A percentile compares a stretch with the other conserved stretches of the same genome.
phyloP scores from a whole-genome alignment of 2,113 vertebrate genomes.

The Oenanthe oenanthe region DNA sequence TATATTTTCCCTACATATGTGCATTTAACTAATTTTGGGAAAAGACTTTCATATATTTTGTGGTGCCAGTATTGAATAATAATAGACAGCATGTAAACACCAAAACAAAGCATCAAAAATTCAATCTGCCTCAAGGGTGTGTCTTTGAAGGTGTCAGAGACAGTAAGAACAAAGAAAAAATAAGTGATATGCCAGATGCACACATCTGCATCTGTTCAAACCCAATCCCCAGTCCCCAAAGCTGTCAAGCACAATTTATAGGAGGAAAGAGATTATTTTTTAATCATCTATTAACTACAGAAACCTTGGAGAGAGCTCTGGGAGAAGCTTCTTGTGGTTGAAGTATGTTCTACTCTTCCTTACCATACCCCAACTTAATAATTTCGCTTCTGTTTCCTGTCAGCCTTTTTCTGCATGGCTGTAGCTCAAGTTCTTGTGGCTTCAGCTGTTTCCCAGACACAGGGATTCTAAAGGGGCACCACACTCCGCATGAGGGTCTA shows the following conservation, averaged over 20 bases:
- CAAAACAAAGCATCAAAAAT: background rate
- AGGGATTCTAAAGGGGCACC: background rate
- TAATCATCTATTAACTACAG: background rate
- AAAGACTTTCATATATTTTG: background rate
- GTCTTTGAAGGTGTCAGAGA: conserved; percentile 33
- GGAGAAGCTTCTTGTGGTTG: background rate
- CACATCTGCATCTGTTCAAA: conserved; percentile 27
- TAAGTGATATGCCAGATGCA: background rate
- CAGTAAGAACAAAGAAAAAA: conserved; percentile 31
- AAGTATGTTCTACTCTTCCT: background rate
- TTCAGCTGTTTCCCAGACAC: background rate
- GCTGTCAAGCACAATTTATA: conserved; percentile 20
- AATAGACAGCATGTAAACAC: background rate
- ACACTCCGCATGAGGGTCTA: background rate
- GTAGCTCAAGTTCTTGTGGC: background rate
- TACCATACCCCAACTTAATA: background rate
- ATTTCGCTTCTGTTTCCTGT: background rate
- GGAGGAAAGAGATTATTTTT: conserved; percentile 29
- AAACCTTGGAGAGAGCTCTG: background rate
- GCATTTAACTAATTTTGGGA: background rate
- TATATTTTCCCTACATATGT: background rate
- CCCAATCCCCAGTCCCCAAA: background rate
- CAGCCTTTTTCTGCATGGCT: background rate
- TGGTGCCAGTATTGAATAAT: background rate
- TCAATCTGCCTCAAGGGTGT: background rate